These are phyloP conservation scores for Yoshiicerus persimilis DNA, from an alignment of 1,140 invertebrate species.

Conservation along the genomic window DNA sequence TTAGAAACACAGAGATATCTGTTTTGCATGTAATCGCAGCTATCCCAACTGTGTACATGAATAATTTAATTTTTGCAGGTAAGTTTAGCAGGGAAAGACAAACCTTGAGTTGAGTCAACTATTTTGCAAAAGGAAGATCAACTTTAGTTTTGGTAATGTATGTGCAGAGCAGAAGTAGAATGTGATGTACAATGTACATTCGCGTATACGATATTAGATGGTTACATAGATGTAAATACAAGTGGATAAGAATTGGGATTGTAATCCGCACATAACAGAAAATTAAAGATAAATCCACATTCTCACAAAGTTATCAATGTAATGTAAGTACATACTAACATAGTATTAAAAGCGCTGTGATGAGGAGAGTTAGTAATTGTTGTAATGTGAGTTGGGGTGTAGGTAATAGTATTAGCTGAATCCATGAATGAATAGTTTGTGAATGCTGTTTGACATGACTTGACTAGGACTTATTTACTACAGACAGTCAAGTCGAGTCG, in stretches of 20 bases:
- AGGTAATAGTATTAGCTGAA: background rate
- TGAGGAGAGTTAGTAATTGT: background rate
- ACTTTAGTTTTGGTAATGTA: background rate
- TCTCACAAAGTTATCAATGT: background rate
- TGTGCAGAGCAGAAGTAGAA: background rate
- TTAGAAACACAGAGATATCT: background rate
- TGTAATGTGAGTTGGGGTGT: background rate
- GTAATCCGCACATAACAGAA: background rate
- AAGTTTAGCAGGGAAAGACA: background rate
- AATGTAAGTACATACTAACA: background rate
- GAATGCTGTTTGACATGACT: slow-evolving; percentile 13
- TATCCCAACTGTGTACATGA: background rate
- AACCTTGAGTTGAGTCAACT: background rate
- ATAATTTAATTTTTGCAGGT: background rate
- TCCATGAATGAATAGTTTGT: slow-evolving; percentile 18
- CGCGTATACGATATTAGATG: no score
- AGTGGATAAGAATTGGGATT: background rate
- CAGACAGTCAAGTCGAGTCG: background rate
- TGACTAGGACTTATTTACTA: slow-evolving; percentile 17
- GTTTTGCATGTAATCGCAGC: background rate
- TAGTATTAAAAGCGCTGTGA: background rate
- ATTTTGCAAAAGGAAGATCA: background rate
- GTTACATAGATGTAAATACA: background rate
- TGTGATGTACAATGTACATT: background rate
- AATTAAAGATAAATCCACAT: background rate